These are phyloP conservation scores for Amaurobius ferox DNA, from an alignment of 2,888 invertebrate species.

Conservation along the genomic window DNA sequence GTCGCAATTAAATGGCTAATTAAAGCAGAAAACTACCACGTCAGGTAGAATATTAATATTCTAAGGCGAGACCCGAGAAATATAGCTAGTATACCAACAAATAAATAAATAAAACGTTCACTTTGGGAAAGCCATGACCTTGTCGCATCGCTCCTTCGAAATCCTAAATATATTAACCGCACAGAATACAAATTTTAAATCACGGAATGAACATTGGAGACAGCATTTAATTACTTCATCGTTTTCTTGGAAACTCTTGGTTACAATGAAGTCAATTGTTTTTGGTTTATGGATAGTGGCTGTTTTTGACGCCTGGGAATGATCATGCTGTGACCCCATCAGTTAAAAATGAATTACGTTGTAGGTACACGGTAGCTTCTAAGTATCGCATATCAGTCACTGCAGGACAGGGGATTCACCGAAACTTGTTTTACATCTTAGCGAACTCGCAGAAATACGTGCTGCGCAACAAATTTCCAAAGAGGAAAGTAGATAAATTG, in stretches of 20 bases:
- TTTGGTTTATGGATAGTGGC: neutral
- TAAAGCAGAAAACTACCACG: too few species aligned
- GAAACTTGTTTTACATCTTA: neutral
- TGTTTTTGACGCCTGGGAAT: neutral
- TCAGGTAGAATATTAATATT: too few species aligned
- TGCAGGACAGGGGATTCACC: neutral
- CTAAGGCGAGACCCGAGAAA: too few species aligned
- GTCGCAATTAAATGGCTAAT: too few species aligned
- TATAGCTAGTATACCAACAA: too few species aligned
- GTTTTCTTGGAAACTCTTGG: neutral
- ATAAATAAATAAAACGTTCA: too few species aligned
- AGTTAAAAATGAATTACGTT: neutral
- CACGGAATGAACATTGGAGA: too few species aligned
- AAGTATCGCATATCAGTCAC: slow-evolving; percentile 3
- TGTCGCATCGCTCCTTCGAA: too few species aligned
- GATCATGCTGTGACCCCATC: neutral
- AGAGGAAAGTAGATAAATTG: too few species aligned
- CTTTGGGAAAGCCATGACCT: too few species aligned
- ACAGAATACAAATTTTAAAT: too few species aligned
- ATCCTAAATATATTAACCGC: too few species aligned
- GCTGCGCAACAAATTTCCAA: neutral
- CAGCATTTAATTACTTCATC: neutral
- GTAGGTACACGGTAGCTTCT: neutral
- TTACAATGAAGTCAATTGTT: neutral
- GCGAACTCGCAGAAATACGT: neutral